Evolutionary conservation across 2,113 vertebrate species (phyloP).

Genomic region (Neomonachus schauinslandi): DNA sequence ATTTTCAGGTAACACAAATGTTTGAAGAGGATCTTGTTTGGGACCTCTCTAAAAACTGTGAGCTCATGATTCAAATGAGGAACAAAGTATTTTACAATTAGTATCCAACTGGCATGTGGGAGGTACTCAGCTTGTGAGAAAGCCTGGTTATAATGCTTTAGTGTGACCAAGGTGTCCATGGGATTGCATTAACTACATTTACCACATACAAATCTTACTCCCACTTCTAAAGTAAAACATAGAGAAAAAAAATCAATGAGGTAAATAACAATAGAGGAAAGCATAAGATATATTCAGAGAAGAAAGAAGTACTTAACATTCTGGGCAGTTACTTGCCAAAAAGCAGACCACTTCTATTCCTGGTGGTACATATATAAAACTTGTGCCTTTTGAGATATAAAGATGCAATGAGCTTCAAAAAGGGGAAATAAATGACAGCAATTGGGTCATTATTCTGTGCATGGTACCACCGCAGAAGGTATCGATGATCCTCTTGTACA

Average conservation of each 20-base stretch:
- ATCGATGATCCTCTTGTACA: background rate
- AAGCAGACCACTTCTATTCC: slow-evolving; percentile 30
- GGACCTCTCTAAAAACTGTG: background rate
- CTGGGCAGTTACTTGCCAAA: slow-evolving; percentile 39
- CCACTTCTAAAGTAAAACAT: background rate
- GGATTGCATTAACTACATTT: background rate
- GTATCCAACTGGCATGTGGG: background rate
- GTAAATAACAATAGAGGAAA: background rate
- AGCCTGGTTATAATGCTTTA: background rate
- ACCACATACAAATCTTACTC: background rate
- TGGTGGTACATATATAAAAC: background rate
- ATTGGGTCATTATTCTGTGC: background rate
- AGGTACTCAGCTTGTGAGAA: background rate
- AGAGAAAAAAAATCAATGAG: background rate
- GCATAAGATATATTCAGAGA: background rate
- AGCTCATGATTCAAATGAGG: background rate
- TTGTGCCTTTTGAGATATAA: background rate
- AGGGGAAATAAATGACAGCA: background rate
- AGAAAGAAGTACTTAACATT: background rate
- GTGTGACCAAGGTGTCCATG: background rate
- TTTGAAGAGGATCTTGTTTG: background rate
- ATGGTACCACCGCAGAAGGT: background rate
- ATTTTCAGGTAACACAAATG: background rate
- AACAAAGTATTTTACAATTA: background rate
- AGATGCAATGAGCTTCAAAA: background rate